Evolutionary conservation across 2,113 vertebrate genomes (phyloP).

Genomic region (Pangasianodon gigas): DNA sequence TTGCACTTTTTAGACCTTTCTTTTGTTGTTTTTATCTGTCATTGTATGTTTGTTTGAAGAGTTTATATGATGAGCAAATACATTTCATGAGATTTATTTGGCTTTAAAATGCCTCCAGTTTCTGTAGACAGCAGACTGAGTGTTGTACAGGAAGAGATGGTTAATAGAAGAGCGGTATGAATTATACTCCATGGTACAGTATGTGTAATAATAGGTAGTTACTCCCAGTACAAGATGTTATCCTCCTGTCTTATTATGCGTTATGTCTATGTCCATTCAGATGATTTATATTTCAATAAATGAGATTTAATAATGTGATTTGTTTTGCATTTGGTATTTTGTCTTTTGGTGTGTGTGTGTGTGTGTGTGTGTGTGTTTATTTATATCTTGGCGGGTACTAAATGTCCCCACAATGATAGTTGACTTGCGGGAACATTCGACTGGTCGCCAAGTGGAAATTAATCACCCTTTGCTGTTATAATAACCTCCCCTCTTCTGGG

Average conservation of each 20-base stretch:
- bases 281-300: constrained; percentile 84
- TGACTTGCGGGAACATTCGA: neutral
- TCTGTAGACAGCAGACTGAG: constrained; percentile 77
- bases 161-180: constrained; percentile 59
- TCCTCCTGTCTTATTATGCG: constrained; percentile 69
- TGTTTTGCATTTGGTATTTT: neutral
- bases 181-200: constrained; percentile 76
- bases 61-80: constrained; percentile 43
- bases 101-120: constrained; percentile 52
- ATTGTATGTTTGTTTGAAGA: constrained; percentile 42
- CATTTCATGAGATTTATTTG: constrained; percentile 65
- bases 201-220: constrained; percentile 70
- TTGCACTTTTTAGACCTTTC: constrained; percentile 84
- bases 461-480: neutral
- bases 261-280: constrained; percentile 77
- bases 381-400: neutral
- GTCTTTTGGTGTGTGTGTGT: neutral
- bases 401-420: neutral
- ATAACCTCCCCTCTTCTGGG: neutral
- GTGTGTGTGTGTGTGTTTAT: neutral
- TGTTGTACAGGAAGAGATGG: constrained; percentile 58
- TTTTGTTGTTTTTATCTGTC: constrained; percentile 47
- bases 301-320: constrained; percentile 70
- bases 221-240: constrained; percentile 67
- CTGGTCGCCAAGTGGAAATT: neutral